Conservation (phyloP, 2,113 vertebrate species). For the Phrynosoma blainvillii region DNA sequence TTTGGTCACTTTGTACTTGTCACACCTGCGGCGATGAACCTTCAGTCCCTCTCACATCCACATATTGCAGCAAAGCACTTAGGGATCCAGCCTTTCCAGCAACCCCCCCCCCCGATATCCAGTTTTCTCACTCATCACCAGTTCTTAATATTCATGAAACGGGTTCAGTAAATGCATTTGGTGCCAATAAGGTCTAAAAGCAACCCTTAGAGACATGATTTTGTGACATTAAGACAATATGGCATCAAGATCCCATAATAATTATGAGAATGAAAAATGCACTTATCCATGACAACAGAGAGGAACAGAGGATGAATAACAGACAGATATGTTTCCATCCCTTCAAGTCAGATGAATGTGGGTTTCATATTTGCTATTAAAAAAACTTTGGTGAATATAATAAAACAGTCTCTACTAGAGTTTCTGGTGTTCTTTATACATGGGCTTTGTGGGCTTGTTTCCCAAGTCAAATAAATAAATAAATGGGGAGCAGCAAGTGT, state of each 20-base stretch:
- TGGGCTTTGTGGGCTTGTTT: not conserved
- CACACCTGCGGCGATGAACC: not conserved
- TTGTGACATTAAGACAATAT: constrained; percentile 16
- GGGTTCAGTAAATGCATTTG: constrained; percentile 16
- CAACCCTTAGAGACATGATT: not conserved
- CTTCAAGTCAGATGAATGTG: not conserved
- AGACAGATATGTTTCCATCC: not conserved
- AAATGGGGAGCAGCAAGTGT: not conserved
- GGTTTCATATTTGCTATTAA: not conserved
- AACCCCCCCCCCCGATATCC: not conserved
- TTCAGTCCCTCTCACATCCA: not conserved
- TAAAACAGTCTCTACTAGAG: not conserved
- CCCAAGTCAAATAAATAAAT: not conserved
- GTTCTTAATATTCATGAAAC: constrained; percentile 32
- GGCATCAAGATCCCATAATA: constrained; percentile 21
- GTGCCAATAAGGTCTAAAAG: constrained; percentile 30
- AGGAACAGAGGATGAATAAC: constrained; percentile 12
- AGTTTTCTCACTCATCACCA: not conserved
- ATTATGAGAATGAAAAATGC: constrained; percentile 21
- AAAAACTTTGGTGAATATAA: not conserved
- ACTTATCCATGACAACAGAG: constrained; percentile 26
- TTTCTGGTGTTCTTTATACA: not conserved
- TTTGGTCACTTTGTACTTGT: not conserved
- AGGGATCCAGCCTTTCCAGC: not conserved
- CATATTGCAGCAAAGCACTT: not conserved